A percentile compares a stretch with the other conserved stretches of the same genome.
Conservation (phyloP, 2,888 invertebrate species). For the Aethes cnicana region DNA sequence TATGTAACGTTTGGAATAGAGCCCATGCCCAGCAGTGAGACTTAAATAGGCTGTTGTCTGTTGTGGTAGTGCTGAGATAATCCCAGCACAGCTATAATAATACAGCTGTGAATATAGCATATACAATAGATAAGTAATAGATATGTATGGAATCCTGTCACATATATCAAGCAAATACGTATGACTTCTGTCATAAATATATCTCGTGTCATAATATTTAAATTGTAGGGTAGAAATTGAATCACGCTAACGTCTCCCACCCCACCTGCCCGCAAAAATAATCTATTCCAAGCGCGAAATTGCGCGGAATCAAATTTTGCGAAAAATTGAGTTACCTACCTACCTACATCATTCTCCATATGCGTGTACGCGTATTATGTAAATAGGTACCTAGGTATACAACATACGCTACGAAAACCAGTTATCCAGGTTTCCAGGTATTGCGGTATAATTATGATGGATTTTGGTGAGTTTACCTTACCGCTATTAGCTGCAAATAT, state of each 20-base stretch:
- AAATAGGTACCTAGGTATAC: constrained; percentile 49
- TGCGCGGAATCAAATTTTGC: constrained; percentile 69
- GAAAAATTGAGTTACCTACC: constrained; percentile 66
- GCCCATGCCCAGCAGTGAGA: no score
- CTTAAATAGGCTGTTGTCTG: no score
- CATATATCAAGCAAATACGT: no score
- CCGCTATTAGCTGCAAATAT: not conserved
- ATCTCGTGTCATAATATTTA: constrained; percentile 40
- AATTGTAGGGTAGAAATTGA: constrained; percentile 48
- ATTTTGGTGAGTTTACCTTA: constrained; percentile 1
- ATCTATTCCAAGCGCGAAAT: constrained; percentile 61
- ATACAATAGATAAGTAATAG: no score
- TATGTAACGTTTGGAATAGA: no score
- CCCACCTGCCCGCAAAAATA: constrained; percentile 54
- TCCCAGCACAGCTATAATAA: no score
- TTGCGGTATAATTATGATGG: not conserved
- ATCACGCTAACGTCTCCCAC: constrained; percentile 50
- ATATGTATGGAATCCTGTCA: no score
- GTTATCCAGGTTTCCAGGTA: constrained; percentile 9
- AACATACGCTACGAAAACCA: constrained; percentile 48
- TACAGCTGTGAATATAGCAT: no score
- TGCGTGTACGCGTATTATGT: constrained; percentile 51
- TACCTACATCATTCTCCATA: constrained; percentile 41
- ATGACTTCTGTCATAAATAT: no score
- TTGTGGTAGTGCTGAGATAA: no score